A percentile compares a stretch with the other conserved stretches of the same genome.
These are phyloP conservation scores for Listronotus oregonensis DNA, from an alignment of 1,140 invertebrate genomes.

Conservation along the genomic window DNA sequence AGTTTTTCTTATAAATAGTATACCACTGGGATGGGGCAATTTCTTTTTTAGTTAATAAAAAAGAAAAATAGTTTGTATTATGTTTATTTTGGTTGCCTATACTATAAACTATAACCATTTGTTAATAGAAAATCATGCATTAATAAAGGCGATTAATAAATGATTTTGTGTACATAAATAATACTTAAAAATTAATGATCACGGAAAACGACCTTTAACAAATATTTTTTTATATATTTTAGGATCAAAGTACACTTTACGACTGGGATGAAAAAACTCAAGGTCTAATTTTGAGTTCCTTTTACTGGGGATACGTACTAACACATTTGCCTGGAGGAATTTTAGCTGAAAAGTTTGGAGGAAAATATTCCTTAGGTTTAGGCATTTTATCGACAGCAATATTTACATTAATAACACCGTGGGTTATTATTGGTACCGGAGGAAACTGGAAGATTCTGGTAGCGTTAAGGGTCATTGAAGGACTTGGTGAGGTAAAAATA, in stretches of 20 bases:
- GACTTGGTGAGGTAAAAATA: constrained; percentile 66
- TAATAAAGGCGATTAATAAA: too few relatives aligned
- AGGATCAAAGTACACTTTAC: constrained; percentile 55
- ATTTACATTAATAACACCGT: constrained; percentile 73
- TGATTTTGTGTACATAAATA: too few relatives aligned
- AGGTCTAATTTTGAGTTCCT: constrained; percentile 68
- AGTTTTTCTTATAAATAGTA: too few relatives aligned
- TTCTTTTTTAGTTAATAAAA: too few relatives aligned
- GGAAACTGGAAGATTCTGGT: constrained; percentile 62
- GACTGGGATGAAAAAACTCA: constrained; percentile 70
- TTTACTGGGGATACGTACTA: constrained; percentile 77
- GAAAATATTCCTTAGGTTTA: constrained; percentile 74
- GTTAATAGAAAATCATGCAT: too few relatives aligned
- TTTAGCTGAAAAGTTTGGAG: constrained; percentile 75
- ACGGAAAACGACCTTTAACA: too few relatives aligned
- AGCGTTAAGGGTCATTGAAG: constrained; percentile 69
- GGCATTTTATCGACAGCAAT: constrained; percentile 76
- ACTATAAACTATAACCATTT: too few relatives aligned
- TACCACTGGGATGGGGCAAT: too few relatives aligned
- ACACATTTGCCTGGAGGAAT: constrained; percentile 77
- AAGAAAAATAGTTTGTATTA: too few relatives aligned
- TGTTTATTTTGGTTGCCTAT: too few relatives aligned
- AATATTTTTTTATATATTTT: constrained; percentile 16
- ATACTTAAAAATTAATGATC: too few relatives aligned
- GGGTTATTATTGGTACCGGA: constrained; percentile 65